Base-by-base conservation (phyloP, 2,888 invertebrate species). In the Isoperla grammatica region DNA sequence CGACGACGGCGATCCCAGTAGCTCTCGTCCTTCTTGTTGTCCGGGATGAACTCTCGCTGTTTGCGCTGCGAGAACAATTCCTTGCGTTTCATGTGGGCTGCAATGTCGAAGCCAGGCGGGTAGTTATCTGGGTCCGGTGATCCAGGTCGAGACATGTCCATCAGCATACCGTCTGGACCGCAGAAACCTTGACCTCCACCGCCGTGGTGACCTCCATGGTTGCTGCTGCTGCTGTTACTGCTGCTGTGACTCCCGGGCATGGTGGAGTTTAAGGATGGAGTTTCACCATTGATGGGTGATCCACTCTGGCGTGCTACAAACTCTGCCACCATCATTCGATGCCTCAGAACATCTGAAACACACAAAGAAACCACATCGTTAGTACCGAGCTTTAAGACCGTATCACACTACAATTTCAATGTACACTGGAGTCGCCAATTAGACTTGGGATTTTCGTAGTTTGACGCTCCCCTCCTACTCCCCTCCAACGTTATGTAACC, bases 1-100 rank as follows among this genome's bases (percentile, higher is more conserved):
- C 96, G 84, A 64, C 96, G 82, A 60, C 98, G 82, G 60, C 96
- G 85, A 75, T 96, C 95, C 98, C 98, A 97, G 76, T 97, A 97
- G 71, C 90, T 92, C 69, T 95, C 94, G 71, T 97, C 96, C 73
- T 97, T 97, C 74, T 95, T 95, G 76, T 85, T 91, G 73, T 96
- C 96, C 0, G 96, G 96, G 64, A 95, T 96, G 75, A 97, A 96
- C 74, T 96, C 95, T 12, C 97, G 81, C 72, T 95, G 95, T 72
- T 96, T 96, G 69, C 95, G 84, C 70, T 91, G 90, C 1, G 90
- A 89, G 75, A 92, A 90, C 70, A 91, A 81, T 66, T 92, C 92
- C 71, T 92, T 92, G 29, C 62, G 60, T 55, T 46, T 83, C 58
- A 73, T 60, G 62, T 77, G 74, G 2, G 73, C 70, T 42, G 71